Percentiles rank a stretch among this genome's conserved stretches.
These are phyloP conservation scores for Macropodus opercularis DNA, from an alignment of 2,797 vertebrate genomes.

Conservation along the genomic window DNA sequence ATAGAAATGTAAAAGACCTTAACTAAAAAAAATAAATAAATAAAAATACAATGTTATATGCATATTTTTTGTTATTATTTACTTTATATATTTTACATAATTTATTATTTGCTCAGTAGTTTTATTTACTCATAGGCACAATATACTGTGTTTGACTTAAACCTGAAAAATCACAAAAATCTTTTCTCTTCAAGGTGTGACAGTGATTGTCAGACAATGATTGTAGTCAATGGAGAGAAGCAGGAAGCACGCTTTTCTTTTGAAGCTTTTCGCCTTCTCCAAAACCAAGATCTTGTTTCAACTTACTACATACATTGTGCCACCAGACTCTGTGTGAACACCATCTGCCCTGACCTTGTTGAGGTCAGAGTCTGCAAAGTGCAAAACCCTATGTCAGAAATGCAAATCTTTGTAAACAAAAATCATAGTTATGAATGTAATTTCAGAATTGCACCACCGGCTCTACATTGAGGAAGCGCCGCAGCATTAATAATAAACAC, in stretches of 20 bases:
- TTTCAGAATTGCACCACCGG: conserved; percentile 66
- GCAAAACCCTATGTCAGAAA: not conserved
- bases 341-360: conserved; percentile 55
- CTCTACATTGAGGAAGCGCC: conserved; percentile 35
- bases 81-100: no score
- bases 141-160: no score
- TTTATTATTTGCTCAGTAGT: no score
- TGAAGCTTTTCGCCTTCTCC: conserved; percentile 77
- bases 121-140: no score
- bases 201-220: conserved; percentile 69
- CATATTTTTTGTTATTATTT: no score
- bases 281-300: conserved; percentile 52
- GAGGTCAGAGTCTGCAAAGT: conserved; percentile 65
- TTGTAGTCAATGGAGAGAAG: conserved; percentile 66
- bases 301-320: conserved; percentile 79
- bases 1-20: not conserved
- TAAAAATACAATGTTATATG: no score
- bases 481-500: conserved; percentile 15
- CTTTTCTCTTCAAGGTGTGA: conserved; percentile 64
- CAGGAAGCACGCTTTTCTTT: conserved; percentile 80
- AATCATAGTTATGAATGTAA: not conserved
- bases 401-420: no score
- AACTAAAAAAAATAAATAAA: no score
- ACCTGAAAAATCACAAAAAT: not conserved
- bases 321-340: conserved; percentile 74